Conservation (phyloP, 2,888 invertebrate species). For the Lasioglossum malachurum region DNA sequence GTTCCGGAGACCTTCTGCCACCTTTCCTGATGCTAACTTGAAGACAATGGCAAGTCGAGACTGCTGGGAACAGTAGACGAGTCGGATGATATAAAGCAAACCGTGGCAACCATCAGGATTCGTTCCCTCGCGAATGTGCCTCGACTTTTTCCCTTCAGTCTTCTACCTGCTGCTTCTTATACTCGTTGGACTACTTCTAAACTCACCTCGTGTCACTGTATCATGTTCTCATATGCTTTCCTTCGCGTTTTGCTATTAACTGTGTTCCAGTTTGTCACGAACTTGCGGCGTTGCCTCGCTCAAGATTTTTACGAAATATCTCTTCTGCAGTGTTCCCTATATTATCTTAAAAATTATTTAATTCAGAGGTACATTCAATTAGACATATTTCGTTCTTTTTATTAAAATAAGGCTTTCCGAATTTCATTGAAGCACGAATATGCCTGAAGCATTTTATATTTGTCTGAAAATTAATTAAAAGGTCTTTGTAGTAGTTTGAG, state of each 20-base stretch:
- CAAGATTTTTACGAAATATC: not conserved
- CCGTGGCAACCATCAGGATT: constrained; percentile 50
- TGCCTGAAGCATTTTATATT: not conserved
- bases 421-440: not conserved
- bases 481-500: not conserved
- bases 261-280: not conserved
- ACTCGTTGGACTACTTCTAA: constrained; percentile 35
- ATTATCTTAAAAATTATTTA: not conserved
- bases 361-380: not conserved
- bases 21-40: constrained; percentile 29
- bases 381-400: not conserved
- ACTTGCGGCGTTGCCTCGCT: not conserved
- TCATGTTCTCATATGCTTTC: constrained; percentile 39
- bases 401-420: not conserved
- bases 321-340: not conserved
- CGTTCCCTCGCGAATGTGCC: constrained; percentile 16
- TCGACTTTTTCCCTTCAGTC: constrained; percentile 32
- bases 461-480: not conserved
- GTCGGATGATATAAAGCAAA: constrained; percentile 65
- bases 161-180: constrained; percentile 37
- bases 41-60: constrained; percentile 67
- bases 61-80: constrained; percentile 53
- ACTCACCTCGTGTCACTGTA: constrained; percentile 27
- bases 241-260: constrained; percentile 7
- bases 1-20: constrained; percentile 63